phyloP scores from a whole-genome alignment of 2,888 invertebrate species.

The Leptothorax acervorum region DNA sequence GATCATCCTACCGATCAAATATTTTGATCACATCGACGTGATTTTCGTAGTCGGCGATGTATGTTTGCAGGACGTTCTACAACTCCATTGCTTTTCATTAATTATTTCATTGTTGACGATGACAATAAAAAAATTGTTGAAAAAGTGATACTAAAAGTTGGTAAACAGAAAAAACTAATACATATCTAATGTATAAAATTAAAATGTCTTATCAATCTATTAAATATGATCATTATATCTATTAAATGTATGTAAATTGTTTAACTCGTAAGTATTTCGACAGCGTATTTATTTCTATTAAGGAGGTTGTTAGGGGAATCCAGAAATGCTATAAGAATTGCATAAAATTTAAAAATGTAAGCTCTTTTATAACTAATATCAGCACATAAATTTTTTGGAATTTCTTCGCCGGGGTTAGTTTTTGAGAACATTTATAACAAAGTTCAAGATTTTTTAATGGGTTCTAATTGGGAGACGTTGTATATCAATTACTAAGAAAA shows the following conservation, averaged over 20 bases:
- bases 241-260: neutral
- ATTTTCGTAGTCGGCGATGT: constrained; percentile 17
- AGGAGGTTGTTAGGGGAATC: neutral
- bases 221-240: neutral
- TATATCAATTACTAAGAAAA: neutral
- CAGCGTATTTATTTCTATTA: neutral
- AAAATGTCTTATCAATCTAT: neutral
- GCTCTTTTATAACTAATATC: neutral
- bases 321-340: neutral
- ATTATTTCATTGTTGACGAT: neutral
- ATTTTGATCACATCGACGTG: constrained; percentile 13
- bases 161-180: neutral
- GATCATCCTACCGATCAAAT: constrained; percentile 12
- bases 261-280: neutral
- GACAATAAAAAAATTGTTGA: neutral
- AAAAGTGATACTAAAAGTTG: neutral
- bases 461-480: neutral
- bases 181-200: neutral
- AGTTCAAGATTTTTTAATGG: neutral
- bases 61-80: constrained; percentile 6
- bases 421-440: neutral
- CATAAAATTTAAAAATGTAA: neutral
- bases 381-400: neutral
- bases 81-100: neutral
- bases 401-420: neutral